Percentiles rank a stretch among this genome's conserved stretches.
phyloP scores from a whole-genome alignment of 2,888 invertebrate genomes.

The Coelinius sp. region DNA sequence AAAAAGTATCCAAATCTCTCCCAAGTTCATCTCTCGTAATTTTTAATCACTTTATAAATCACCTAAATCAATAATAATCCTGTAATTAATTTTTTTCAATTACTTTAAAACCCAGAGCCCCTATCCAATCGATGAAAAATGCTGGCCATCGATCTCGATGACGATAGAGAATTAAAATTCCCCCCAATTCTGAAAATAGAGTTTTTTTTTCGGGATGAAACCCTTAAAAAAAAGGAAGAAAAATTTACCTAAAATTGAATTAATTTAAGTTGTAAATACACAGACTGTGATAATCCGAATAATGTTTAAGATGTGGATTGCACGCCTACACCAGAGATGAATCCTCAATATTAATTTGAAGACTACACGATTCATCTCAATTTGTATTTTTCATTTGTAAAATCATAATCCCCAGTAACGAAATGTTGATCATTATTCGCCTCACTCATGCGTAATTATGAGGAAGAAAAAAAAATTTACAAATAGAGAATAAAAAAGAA shows the following conservation, averaged over 20 bases:
- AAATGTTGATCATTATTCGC: constrained; percentile 1
- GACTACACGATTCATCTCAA: neutral
- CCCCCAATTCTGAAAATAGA: too few species aligned
- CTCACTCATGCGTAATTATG: neutral
- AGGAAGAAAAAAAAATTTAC: neutral
- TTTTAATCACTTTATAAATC: neutral
- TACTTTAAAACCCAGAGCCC: constrained; percentile 25
- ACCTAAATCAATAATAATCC: neutral
- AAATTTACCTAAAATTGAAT: constrained; percentile 37
- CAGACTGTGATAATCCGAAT: constrained; percentile 71
- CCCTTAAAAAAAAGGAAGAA: constrained; percentile 37
- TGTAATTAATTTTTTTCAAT: constrained; percentile 19
- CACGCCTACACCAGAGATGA: constrained; percentile 46
- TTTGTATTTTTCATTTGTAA: neutral
- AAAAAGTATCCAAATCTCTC: too few species aligned
- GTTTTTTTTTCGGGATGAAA: too few species aligned
- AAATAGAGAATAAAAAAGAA: neutral
- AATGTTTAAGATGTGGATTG: constrained; percentile 60
- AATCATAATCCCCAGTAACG: constrained; percentile 1
- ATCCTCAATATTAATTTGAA: neutral
- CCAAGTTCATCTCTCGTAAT: too few species aligned
- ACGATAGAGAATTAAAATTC: constrained; percentile 8
- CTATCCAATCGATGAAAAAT: constrained; percentile 37
- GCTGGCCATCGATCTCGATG: constrained; percentile 35
- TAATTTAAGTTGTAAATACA: constrained; percentile 69